A percentile compares a stretch with the other conserved stretches of the same genome.
Evolutionary conservation across 1,140 invertebrate genomes (phyloP).

Genomic region (Aethina tumida): DNA sequence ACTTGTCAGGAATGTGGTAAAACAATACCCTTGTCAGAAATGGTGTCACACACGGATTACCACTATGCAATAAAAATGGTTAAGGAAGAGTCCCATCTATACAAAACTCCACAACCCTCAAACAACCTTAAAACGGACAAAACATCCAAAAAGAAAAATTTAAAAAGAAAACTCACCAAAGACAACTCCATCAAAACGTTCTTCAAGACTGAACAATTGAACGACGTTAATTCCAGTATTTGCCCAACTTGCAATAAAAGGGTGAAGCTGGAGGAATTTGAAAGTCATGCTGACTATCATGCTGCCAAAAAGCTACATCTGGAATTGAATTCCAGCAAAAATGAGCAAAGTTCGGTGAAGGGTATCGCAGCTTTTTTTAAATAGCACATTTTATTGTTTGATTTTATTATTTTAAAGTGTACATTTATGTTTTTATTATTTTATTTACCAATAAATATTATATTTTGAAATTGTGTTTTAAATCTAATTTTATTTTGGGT

Average conservation of each 20-base stretch:
- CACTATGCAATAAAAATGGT: conserved; percentile 49
- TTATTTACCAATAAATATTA: no score
- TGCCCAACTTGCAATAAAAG: conserved; percentile 54
- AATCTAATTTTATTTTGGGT: no score
- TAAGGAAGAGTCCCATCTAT: conserved; percentile 39
- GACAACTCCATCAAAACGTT: conserved; percentile 20
- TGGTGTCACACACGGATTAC: conserved; percentile 47
- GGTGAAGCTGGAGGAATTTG: conserved; percentile 44
- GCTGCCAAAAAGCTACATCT: conserved; percentile 54
- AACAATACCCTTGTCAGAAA: conserved; percentile 35
- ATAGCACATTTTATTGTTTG: no score
- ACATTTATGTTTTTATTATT: no score
- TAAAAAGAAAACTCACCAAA: conserved; percentile 15
- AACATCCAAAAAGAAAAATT: no score
- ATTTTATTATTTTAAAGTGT: no score
- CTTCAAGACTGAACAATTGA: conserved; percentile 19
- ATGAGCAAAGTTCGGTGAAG: no score
- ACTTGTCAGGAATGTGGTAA: conserved; percentile 44
- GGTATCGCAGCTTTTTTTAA: no score
- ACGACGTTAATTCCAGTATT: conserved; percentile 32
- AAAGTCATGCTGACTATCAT: conserved; percentile 62
- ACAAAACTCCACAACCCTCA: conserved; percentile 9
- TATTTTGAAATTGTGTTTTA: no score
- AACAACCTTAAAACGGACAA: neutral
- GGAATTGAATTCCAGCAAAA: conserved; percentile 39